These are phyloP conservation scores for Lepidonotus clava DNA, from an alignment of 2,888 invertebrate species.

Conservation along the genomic window DNA sequence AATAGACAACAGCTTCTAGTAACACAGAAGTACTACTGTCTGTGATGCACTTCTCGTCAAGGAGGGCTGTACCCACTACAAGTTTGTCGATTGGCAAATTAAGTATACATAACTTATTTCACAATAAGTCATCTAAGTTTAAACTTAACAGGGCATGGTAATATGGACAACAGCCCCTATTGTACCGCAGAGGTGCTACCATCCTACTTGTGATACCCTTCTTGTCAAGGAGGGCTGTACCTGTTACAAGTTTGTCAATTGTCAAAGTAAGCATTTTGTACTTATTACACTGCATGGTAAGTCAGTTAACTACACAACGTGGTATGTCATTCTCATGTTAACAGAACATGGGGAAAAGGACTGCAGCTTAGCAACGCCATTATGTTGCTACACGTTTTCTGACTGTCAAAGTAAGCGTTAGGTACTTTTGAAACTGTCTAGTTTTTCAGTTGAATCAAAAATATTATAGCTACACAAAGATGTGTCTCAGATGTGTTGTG, in stretches of 20 bases:
- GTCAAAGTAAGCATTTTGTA: not conserved
- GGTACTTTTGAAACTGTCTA: not conserved
- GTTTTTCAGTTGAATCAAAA: not conserved
- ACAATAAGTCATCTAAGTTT: too few relatives aligned
- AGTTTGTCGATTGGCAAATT: constrained; percentile 4
- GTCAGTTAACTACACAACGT: not conserved
- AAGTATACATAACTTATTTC: too few relatives aligned
- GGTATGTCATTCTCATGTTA: not conserved
- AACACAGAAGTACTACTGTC: not conserved
- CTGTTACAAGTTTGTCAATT: not conserved
- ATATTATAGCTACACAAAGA: too few relatives aligned
- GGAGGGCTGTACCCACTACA: constrained; percentile 11
- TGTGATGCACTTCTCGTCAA: not conserved
- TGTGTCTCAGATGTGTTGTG: too few relatives aligned
- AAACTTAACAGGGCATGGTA: not conserved
- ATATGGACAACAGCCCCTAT: not conserved
- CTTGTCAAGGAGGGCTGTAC: not conserved
- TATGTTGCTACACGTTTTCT: not conserved
- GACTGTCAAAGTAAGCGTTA: not conserved
- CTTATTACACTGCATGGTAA: not conserved
- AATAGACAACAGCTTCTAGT: not conserved
- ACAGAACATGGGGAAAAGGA: not conserved
- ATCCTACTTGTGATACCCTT: not conserved
- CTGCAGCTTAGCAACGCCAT: not conserved
- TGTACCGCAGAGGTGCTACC: not conserved